Conservation (phyloP, 2,888 invertebrate genomes). For the Cotesia congregata region DNA sequence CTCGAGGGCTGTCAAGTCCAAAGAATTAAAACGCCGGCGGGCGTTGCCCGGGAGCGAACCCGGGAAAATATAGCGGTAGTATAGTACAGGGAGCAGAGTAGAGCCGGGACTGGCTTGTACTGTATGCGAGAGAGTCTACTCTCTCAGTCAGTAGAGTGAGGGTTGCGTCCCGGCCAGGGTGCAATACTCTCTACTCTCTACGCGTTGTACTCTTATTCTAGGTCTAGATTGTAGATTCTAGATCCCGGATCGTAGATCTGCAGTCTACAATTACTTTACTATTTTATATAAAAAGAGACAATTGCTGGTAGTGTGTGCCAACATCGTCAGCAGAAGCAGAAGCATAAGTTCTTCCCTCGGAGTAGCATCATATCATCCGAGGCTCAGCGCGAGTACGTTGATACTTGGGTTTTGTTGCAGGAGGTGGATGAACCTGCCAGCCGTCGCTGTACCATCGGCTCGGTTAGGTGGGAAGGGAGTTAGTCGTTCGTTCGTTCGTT, state of each 20-base stretch:
- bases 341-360: neutral
- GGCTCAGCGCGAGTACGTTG: constrained; percentile 5
- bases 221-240: neutral
- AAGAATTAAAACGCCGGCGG: constrained; percentile 31
- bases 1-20: constrained; percentile 37
- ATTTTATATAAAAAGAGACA: too few species aligned
- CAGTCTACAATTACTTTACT: too few species aligned
- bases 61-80: constrained; percentile 28
- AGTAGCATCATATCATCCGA: constrained; percentile 8
- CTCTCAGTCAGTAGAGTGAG: neutral
- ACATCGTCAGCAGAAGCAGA: constrained; percentile 4
- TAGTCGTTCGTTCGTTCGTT: neutral
- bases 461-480: constrained; percentile 12
- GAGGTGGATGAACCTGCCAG: constrained; percentile 36
- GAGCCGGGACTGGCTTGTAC: constrained; percentile 20
- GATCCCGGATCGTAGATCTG: too few species aligned
- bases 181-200: neutral
- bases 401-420: constrained; percentile 29
- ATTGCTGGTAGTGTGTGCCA: neutral
- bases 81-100: neutral
- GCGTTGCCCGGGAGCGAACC: constrained; percentile 35
- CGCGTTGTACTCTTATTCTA: neutral
- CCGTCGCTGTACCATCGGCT: constrained; percentile 12
- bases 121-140: neutral
- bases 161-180: constrained; percentile 2